phyloP scores from a whole-genome alignment of 2,888 invertebrate genomes.

The Drosophila meridiana region DNA sequence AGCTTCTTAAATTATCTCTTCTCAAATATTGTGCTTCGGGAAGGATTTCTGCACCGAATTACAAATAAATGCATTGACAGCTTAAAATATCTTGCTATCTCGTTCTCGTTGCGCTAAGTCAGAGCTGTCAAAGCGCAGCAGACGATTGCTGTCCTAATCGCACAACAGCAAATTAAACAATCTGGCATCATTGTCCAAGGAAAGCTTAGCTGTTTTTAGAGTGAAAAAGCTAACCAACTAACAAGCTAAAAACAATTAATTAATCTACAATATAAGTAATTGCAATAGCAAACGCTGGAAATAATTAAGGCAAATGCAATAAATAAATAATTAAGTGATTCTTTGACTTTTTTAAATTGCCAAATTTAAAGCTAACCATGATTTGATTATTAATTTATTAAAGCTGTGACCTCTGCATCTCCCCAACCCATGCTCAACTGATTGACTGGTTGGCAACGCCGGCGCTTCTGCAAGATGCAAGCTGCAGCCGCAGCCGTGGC shows the following conservation, averaged over 20 bases:
- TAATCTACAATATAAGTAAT: neutral
- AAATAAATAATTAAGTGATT: neutral
- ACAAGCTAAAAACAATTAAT: neutral
- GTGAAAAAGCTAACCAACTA: neutral
- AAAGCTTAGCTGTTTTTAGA: neutral
- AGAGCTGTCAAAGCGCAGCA: constrained; percentile 1
- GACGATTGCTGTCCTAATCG: neutral
- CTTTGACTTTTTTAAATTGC: no score
- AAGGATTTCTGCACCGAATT: neutral
- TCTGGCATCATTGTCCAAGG: constrained; percentile 10
- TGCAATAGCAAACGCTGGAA: neutral
- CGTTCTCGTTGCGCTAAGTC: neutral
- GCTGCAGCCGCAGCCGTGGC: constrained; percentile 32
- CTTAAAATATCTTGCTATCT: constrained; percentile 8
- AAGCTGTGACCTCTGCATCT: constrained; percentile 8
- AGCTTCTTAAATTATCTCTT: neutral
- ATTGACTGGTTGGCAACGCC: constrained; percentile 29
- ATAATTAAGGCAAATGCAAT: neutral
- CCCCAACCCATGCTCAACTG: neutral
- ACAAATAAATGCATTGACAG: constrained; percentile 16
- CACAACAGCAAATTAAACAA: neutral
- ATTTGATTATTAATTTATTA: neutral
- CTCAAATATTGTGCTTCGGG: neutral
- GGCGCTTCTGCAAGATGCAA: neutral
- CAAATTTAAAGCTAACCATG: neutral